Conservation (phyloP, 2,888 invertebrate species). For the Laothoe populi region DNA sequence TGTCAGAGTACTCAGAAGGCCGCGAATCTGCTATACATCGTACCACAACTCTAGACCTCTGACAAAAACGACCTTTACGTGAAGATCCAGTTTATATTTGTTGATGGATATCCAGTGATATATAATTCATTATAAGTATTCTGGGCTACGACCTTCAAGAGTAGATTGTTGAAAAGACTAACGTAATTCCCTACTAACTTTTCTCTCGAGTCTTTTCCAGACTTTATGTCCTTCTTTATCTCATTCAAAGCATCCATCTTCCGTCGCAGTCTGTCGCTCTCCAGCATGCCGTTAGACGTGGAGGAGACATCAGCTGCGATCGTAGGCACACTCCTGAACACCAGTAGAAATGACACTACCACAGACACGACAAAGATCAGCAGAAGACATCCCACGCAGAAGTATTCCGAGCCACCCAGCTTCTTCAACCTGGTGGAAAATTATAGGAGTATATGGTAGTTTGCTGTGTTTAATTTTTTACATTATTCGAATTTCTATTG, state of each 20-base stretch:
- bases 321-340: constrained; percentile 49
- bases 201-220: neutral
- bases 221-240: constrained; percentile 11
- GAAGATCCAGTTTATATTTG: no score
- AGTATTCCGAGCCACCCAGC: constrained; percentile 54
- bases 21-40: no score
- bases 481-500: no score
- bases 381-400: constrained; percentile 53
- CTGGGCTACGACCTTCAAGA: no score
- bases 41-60: no score
- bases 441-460: no score
- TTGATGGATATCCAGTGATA: no score
- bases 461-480: no score
- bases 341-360: constrained; percentile 47
- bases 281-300: neutral
- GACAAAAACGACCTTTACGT: no score
- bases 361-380: constrained; percentile 53
- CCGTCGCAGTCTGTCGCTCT: constrained; percentile 43
- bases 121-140: no score
- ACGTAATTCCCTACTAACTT: neutral
- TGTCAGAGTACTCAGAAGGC: no score
- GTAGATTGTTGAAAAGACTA: no score
- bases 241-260: constrained; percentile 47
- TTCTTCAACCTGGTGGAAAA: constrained; percentile 55
- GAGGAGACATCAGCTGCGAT: constrained; percentile 8